These are phyloP conservation scores for Semotilus atromaculatus DNA, from an alignment of 2,797 vertebrate genomes.

Conservation along the genomic window DNA sequence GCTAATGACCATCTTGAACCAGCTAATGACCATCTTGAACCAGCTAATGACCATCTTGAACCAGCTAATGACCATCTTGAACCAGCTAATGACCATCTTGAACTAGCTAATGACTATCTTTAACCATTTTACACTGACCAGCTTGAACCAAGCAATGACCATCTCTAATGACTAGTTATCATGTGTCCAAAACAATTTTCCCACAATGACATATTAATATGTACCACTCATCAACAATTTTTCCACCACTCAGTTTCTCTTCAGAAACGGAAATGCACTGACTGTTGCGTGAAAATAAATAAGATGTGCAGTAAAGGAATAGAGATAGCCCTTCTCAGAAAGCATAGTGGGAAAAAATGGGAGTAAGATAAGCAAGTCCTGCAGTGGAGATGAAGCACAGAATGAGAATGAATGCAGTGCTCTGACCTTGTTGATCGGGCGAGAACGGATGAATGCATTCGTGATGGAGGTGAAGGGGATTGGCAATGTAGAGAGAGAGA, in stretches of 20 bases:
- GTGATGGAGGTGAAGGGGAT: constrained; percentile 47
- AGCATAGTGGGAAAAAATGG: constrained; percentile 39
- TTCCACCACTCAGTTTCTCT: background rate
- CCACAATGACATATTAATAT: background rate
- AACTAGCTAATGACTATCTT: background rate
- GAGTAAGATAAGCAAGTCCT: constrained; percentile 47
- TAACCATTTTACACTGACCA: background rate
- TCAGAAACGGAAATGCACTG: constrained; percentile 2
- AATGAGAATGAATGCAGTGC: constrained; percentile 54
- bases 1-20: background rate
- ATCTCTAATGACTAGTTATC: background rate
- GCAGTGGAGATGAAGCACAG: constrained; percentile 42
- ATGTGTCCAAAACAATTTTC: background rate
- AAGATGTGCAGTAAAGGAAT: constrained; percentile 37
- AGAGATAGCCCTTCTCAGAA: constrained; percentile 43
- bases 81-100: background rate
- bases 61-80: background rate
- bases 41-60: background rate
- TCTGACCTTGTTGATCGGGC: constrained; percentile 59
- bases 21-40: background rate
- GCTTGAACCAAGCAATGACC: too few species aligned
- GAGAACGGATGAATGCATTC: constrained; percentile 51
- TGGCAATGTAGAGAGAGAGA: background rate
- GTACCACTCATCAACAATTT: background rate
- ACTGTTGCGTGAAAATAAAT: constrained; percentile 34